phyloP scores from a whole-genome alignment of 2,797 vertebrate species.

The Anguilla anguilla region DNA sequence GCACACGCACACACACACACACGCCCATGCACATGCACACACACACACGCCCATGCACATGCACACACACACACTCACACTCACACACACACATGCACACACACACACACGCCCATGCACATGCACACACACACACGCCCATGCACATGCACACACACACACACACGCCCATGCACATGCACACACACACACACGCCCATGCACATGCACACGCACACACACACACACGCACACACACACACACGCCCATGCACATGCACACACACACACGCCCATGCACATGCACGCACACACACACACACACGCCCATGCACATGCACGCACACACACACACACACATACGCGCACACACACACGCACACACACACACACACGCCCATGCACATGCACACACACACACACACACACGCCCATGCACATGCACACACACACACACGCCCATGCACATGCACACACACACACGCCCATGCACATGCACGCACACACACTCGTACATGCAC shows the following conservation, averaged over 20 bases:
- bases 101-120: slow-evolving; percentile 15
- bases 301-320: background rate
- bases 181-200: no score
- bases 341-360: no score
- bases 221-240: no score
- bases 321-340: background rate
- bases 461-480: slow-evolving; percentile 34
- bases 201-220: no score
- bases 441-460: slow-evolving; percentile 17
- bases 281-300: background rate
- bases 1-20: background rate
- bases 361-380: background rate
- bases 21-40: background rate
- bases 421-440: slow-evolving; percentile 11
- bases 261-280: background rate
- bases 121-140: slow-evolving; percentile 27
- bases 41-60: background rate
- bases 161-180: background rate
- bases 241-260: no score
- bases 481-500: background rate
- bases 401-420: no score
- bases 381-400: no score
- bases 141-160: no score
- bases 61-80: no score
- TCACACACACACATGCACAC: background rate